phyloP scores from a whole-genome alignment of 2,113 vertebrate genomes.

The Dinomys branickii region DNA sequence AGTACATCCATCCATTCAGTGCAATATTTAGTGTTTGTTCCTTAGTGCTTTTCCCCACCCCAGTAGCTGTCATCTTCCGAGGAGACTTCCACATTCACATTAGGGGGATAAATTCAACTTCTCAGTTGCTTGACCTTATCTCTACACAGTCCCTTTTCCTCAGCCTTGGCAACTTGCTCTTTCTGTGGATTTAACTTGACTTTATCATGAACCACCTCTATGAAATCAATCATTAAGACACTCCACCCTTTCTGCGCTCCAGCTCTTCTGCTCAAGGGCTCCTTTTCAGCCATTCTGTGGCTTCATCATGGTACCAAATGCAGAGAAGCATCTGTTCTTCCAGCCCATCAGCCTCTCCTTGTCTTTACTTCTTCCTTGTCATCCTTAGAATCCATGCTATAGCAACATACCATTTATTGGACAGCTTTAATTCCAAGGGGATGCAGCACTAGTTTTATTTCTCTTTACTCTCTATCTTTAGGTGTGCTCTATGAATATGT shows the following conservation, averaged over 20 bases:
- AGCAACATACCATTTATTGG: neutral
- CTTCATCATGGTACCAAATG: neutral
- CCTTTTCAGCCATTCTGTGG: neutral
- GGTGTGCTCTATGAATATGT: neutral
- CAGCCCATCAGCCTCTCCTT: neutral
- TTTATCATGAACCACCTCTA: neutral
- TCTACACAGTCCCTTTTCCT: neutral
- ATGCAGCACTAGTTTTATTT: neutral
- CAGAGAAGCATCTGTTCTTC: neutral
- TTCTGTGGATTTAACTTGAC: neutral
- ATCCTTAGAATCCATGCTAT: neutral
- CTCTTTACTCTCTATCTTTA: neutral
- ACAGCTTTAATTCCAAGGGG: neutral
- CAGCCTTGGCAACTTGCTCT: neutral
- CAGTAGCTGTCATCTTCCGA: neutral
- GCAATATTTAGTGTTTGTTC: neutral
- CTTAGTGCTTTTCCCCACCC: neutral
- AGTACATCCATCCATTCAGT: neutral
- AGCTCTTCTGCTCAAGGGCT: neutral
- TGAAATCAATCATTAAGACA: neutral
- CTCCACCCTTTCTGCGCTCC: neutral
- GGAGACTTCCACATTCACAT: neutral
- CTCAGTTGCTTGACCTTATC: neutral
- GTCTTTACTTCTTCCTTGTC: neutral
- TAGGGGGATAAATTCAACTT: neutral